phyloP scores from a whole-genome alignment of 2,888 invertebrate species.

The Bombyx huttoni region DNA sequence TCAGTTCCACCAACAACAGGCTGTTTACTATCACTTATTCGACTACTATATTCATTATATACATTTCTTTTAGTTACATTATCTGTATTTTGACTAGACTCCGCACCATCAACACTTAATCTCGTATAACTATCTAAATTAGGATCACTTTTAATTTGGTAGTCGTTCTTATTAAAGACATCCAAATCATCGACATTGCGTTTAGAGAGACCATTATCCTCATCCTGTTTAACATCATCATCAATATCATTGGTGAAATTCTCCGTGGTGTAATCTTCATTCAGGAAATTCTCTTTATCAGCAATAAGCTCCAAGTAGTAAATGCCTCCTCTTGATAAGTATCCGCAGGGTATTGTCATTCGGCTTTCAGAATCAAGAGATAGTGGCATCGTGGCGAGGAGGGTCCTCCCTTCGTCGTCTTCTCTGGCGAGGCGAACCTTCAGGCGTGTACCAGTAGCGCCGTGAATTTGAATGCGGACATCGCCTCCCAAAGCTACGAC shows the following conservation, averaged over 20 bases:
- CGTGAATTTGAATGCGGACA: conserved; percentile 79
- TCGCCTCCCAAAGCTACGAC: conserved; percentile 86
- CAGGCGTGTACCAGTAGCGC: conserved; percentile 44
- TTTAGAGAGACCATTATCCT: conserved; percentile 9
- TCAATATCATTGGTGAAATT: conserved; percentile 6
- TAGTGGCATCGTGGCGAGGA: conserved; percentile 58
- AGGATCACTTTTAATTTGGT: conserved; percentile 3
- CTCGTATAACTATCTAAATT: not conserved
- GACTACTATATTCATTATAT: conserved; percentile 8
- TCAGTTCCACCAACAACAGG: not conserved
- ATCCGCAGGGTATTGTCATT: conserved; percentile 77
- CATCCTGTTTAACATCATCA: conserved; percentile 2
- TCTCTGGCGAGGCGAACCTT: conserved; percentile 60
- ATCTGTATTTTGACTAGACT: not conserved
- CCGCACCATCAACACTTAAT: conserved; percentile 1
- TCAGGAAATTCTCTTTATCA: conserved; percentile 38
- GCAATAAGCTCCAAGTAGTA: conserved; percentile 57
- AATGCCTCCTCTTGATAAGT: conserved; percentile 81
- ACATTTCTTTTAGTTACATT: not conserved
- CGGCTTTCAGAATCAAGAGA: conserved; percentile 63
- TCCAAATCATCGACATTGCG: conserved; percentile 8
- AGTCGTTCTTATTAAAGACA: not conserved
- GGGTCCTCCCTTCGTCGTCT: conserved; percentile 54
- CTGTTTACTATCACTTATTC: not conserved
- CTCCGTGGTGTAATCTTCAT: conserved; percentile 35